phyloP scores from a whole-genome alignment of 35 echinoderm and acorn worm genomes.

The Patiria miniata region DNA sequence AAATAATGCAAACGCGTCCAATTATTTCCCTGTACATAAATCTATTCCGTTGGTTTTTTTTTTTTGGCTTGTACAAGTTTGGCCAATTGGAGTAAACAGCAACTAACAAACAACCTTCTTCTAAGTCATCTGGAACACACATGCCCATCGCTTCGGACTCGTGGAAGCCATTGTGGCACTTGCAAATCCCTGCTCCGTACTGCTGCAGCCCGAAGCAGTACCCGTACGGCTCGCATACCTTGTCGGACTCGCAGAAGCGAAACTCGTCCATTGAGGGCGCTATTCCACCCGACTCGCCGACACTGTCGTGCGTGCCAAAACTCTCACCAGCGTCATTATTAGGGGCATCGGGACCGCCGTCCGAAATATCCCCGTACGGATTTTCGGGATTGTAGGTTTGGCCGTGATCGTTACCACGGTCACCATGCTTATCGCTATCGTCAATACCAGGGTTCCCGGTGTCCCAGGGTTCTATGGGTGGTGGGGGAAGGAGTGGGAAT shows the following conservation, averaged over 20 bases:
- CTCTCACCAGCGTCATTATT: neutral
- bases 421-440: neutral
- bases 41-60: neutral
- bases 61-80: neutral
- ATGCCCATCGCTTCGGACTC: neutral
- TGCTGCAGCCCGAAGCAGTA: conserved; percentile 31
- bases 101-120: conserved; percentile 12
- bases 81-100: neutral
- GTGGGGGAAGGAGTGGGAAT: neutral
- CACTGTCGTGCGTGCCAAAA: neutral
- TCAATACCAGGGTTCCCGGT: neutral
- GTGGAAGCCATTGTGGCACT: conserved; percentile 2
- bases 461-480: neutral
- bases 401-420: neutral
- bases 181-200: conserved; percentile 13
- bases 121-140: neutral
- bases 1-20: no score
- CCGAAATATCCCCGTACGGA: neutral
- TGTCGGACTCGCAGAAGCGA: neutral
- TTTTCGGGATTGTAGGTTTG: neutral
- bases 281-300: neutral
- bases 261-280: neutral
- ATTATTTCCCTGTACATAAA: neutral
- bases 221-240: conserved; percentile 2
- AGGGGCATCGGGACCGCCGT: neutral